These are phyloP conservation scores for Colletes gigas DNA, from an alignment of 1,140 invertebrate genomes.

Conservation along the genomic window DNA sequence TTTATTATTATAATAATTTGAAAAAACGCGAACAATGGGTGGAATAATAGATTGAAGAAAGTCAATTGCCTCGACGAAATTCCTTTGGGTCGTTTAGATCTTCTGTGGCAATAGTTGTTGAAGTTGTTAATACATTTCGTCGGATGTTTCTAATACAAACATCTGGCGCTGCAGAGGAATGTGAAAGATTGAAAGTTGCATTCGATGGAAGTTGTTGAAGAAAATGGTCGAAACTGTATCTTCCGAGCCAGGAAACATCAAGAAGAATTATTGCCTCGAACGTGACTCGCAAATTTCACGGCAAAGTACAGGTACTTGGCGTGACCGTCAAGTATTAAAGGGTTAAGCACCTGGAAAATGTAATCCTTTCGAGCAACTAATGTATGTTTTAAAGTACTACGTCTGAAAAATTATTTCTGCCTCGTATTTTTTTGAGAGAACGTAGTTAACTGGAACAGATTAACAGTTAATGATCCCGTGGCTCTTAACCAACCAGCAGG, in stretches of 20 bases:
- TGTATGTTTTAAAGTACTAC: not conserved
- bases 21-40: too few species aligned
- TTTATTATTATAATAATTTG: too few species aligned
- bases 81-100: too few species aligned
- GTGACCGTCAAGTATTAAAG: not conserved
- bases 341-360: conserved; percentile 1
- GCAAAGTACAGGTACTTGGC: not conserved
- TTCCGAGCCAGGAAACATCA: not conserved
- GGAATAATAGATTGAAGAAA: too few species aligned
- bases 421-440: too few species aligned
- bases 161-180: not conserved
- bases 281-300: conserved; percentile 2
- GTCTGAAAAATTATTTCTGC: not conserved
- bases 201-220: not conserved
- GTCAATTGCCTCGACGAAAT: too few species aligned
- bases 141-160: too few species aligned
- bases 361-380: not conserved
- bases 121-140: too few species aligned
- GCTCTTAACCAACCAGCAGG: too few species aligned
- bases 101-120: too few species aligned
- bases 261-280: not conserved
- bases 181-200: not conserved
- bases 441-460: too few species aligned
- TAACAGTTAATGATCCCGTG: too few species aligned
- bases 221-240: not conserved